Conservation (phyloP, 2,797 vertebrate species). For the Rhinella marina region DNA sequence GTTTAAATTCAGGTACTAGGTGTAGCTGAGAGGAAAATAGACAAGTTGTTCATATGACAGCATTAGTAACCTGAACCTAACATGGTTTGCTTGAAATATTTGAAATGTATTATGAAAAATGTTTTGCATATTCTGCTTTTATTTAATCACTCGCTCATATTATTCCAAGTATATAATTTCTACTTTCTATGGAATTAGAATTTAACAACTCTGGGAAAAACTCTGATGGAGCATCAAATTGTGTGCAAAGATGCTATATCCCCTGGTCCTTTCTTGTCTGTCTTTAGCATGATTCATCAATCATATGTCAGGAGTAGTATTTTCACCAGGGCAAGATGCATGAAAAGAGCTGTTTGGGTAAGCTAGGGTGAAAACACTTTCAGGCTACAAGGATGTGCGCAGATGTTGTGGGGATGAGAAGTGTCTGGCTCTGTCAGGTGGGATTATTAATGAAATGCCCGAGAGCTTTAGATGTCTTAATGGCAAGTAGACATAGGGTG, state of each 20-base stretch:
- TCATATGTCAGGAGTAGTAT: slow-evolving; percentile 42
- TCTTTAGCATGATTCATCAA: slow-evolving; percentile 47
- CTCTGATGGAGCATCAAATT: slow-evolving; percentile 37
- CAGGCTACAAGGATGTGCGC: slow-evolving; percentile 51
- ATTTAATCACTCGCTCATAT: not conserved
- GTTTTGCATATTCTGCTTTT: not conserved
- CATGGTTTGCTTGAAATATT: too few species aligned
- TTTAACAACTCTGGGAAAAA: slow-evolving; percentile 20
- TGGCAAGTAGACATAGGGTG: not conserved
- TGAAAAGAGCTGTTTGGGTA: slow-evolving; percentile 53
- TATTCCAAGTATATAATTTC: not conserved
- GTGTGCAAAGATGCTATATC: slow-evolving; percentile 29
- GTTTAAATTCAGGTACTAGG: too few species aligned
- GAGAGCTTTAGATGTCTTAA: slow-evolving; percentile 35
- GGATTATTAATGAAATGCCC: slow-evolving; percentile 60
- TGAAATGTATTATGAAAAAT: too few species aligned
- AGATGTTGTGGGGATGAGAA: slow-evolving; percentile 54
- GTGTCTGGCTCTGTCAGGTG: slow-evolving; percentile 56
- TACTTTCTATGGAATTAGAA: not conserved
- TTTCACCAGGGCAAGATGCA: slow-evolving; percentile 34
- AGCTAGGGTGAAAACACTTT: slow-evolving; percentile 30
- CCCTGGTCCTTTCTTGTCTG: slow-evolving; percentile 48
- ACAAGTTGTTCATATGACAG: too few species aligned
- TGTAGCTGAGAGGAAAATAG: too few species aligned
- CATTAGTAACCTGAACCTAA: too few species aligned